These are phyloP conservation scores for Pararge aegeria DNA, from an alignment of 1,140 invertebrate species.

Conservation along the genomic window DNA sequence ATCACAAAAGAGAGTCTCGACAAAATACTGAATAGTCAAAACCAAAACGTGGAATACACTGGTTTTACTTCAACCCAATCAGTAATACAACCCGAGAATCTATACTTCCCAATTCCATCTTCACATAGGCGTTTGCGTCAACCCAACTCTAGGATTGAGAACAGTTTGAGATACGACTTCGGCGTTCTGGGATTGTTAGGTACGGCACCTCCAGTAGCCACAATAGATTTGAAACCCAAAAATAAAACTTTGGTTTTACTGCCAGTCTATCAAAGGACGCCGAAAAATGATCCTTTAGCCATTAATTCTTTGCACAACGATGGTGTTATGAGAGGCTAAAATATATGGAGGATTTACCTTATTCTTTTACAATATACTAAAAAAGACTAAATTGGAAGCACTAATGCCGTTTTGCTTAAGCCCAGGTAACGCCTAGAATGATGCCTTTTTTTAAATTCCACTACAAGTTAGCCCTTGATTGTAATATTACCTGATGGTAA, in stretches of 20 bases:
- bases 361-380: too few relatives aligned
- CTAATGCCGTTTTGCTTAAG: too few relatives aligned
- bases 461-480: too few relatives aligned
- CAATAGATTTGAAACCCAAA: conserved; percentile 42
- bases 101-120: conserved; percentile 30
- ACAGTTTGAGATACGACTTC: conserved; percentile 41
- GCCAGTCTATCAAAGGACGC: conserved; percentile 48
- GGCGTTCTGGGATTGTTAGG: conserved; percentile 39
- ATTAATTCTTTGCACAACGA: conserved; percentile 33
- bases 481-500: too few relatives aligned
- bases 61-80: too few relatives aligned
- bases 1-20: conserved; percentile 30
- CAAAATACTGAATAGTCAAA: conserved; percentile 23
- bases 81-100: conserved; percentile 39
- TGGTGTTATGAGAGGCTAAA: conserved; percentile 34
- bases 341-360: too few relatives aligned
- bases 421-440: too few relatives aligned
- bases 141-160: conserved; percentile 14
- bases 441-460: too few relatives aligned
- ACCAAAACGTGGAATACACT: background rate
- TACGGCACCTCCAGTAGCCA: conserved; percentile 40
- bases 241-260: conserved; percentile 40
- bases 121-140: background rate
- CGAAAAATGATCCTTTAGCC: conserved; percentile 6
- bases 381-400: too few relatives aligned